phyloP scores from a whole-genome alignment of 2,888 invertebrate species.

The Mythimna lalbum region DNA sequence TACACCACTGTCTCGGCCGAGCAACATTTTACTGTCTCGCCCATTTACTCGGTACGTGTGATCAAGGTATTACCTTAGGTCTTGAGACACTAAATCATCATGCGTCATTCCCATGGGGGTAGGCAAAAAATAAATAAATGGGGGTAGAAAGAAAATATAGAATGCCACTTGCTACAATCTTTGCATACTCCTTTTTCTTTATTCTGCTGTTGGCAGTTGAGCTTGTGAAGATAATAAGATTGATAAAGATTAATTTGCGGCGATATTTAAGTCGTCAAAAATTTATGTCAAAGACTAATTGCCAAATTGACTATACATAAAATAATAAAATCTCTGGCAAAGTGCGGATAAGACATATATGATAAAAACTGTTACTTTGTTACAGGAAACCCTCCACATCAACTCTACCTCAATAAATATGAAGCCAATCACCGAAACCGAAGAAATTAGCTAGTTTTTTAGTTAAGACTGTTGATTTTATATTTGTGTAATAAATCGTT shows the following conservation, averaged over 20 bases:
- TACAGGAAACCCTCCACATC: constrained; percentile 75
- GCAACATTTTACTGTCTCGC: too few species aligned
- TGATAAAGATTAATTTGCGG: too few species aligned
- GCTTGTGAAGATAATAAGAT: background rate
- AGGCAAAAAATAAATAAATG: background rate
- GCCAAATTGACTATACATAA: too few species aligned
- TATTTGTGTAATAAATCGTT: constrained; percentile 55
- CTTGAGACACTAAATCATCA: background rate
- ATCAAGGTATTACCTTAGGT: too few species aligned
- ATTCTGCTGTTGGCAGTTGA: background rate
- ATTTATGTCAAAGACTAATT: too few species aligned
- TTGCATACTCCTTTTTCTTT: background rate
- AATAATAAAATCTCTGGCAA: too few species aligned
- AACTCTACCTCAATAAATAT: constrained; percentile 79
- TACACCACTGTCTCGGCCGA: too few species aligned
- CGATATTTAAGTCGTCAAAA: too few species aligned
- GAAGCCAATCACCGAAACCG: constrained; percentile 80
- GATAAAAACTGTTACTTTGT: constrained; percentile 29
- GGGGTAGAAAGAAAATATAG: too few species aligned
- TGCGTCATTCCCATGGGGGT: background rate
- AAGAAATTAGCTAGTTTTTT: constrained; percentile 75
- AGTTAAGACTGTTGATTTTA: constrained; percentile 22
- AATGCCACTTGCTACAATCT: background rate
- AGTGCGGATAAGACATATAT: too few species aligned
- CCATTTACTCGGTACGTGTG: too few species aligned